These are phyloP conservation scores for Hydrozoanthus tunicans DNA, from an alignment of 64 coral and sea anemone species.

Conservation along the genomic window DNA sequence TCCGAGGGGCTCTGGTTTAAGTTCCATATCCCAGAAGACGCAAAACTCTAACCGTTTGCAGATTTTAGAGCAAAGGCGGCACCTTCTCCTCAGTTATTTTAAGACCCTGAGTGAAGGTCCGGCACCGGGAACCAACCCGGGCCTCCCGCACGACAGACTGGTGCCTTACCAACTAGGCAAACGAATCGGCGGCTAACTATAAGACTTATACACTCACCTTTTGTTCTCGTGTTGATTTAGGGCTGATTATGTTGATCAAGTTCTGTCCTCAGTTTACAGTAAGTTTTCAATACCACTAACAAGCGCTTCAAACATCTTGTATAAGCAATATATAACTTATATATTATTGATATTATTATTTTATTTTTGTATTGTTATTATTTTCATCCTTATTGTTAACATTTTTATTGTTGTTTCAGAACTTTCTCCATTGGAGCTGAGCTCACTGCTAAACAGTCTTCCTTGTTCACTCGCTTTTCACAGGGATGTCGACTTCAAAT, in stretches of 20 bases:
- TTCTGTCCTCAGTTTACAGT: not conserved
- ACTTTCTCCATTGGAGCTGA: constrained; percentile 81
- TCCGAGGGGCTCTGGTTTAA: too few relatives aligned
- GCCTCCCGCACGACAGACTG: too few relatives aligned
- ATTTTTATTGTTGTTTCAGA: constrained; percentile 27
- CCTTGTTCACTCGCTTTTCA: constrained; percentile 90
- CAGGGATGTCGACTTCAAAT: constrained; percentile 80
- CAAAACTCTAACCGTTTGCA: too few relatives aligned
- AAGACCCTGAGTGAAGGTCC: too few relatives aligned
- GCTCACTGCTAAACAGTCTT: constrained; percentile 77
- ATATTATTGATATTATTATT: not conserved
- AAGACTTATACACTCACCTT: not conserved
- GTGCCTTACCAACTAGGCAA: too few relatives aligned
- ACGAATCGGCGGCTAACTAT: too few relatives aligned
- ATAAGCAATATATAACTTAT: too few relatives aligned
- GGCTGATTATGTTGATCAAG: not conserved
- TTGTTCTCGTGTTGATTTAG: not conserved
- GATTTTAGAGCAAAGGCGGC: too few relatives aligned
- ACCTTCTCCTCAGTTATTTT: too few relatives aligned
- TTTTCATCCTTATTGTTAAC: not conserved
- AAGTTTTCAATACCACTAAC: not conserved
- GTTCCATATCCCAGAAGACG: too few relatives aligned
- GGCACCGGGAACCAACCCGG: too few relatives aligned
- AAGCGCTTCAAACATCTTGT: too few relatives aligned
- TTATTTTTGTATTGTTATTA: not conserved